Percentiles rank a stretch among this genome's conserved stretches.
phyloP scores from a whole-genome alignment of 1,140 invertebrate genomes.

The Dinothrombium tinctorium region DNA sequence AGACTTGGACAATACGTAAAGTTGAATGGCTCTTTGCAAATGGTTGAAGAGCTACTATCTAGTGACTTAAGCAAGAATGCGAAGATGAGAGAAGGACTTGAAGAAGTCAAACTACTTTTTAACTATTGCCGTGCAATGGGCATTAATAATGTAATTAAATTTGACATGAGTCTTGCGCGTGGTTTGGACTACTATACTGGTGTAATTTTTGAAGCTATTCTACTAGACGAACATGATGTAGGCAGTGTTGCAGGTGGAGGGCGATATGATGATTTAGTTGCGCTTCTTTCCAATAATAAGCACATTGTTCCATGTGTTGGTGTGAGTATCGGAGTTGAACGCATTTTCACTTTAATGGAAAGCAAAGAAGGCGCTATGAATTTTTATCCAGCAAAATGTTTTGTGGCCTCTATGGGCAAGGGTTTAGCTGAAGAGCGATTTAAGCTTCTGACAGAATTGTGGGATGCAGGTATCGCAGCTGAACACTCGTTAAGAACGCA shows the following conservation, averaged over 20 bases:
- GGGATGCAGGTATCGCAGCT: slow-evolving; percentile 58
- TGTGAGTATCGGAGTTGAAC: slow-evolving; percentile 89
- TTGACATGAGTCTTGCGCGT: slow-evolving; percentile 87
- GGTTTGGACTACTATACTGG: slow-evolving; percentile 99
- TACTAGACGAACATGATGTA: slow-evolving; percentile 33
- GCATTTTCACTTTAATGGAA: no score
- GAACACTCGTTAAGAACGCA: slow-evolving; percentile 89
- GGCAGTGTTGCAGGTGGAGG: slow-evolving; percentile 94
- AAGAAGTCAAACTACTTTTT: slow-evolving; percentile 58
- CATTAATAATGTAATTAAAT: slow-evolving; percentile 21
- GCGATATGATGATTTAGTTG: slow-evolving; percentile 89
- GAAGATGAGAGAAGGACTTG: slow-evolving; percentile 27
- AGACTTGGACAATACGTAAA: slow-evolving; percentile 74
- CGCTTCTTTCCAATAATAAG: slow-evolving; percentile 71
- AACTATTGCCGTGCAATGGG: slow-evolving; percentile 46
- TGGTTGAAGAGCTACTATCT: slow-evolving; percentile 44
- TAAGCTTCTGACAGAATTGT: slow-evolving; percentile 54
- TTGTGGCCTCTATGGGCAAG: slow-evolving; percentile 82
- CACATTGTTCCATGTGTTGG: slow-evolving; percentile 82
- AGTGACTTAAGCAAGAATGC: slow-evolving; percentile 39
- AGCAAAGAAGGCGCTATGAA: no score
- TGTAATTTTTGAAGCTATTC: slow-evolving; percentile 87
- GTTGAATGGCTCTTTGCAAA: slow-evolving; percentile 41
- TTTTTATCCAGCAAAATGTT: no score
- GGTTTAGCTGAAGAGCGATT: slow-evolving; percentile 70